Base-by-base conservation (phyloP, 2,888 invertebrate genomes). In the Pimpla rufipes region DNA sequence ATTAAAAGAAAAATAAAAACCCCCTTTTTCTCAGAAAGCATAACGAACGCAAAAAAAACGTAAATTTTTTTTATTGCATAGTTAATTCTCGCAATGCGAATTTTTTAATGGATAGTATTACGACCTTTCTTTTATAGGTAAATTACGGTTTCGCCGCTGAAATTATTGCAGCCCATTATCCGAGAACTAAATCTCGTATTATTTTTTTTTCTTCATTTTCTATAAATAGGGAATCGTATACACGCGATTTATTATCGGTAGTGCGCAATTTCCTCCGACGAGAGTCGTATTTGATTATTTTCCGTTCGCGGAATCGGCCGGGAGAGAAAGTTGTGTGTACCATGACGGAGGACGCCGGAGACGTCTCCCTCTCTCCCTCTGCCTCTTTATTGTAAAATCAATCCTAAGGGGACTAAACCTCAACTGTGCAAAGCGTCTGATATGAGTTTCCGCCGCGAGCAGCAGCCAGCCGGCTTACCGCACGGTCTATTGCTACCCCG, bases 391-490 rank as follows among this genome's bases (percentile, higher is more conserved):
- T 40, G n/a, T 40, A 40, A 62, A 62, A 62, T 62, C 16, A 18
- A 40, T 18, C 18, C 40, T 6, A 40, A 62, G 1, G 40, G 29
- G 18, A 62, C 5, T 40, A 62, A 62, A 62, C 16, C 62, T 62
- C 57, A 59, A 59, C 57, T n/a, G 35, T 59, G 35, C 57, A 59
- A 59, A 16, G 35, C n/a, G 57, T 59, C 57, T 35, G 57, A 59
- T 59, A 59, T 59, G 35, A 59, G 57, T 59, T 62, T 37, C 37
- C 59, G 10, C 37, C 37, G 16, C 4, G 59, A 62, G 37, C 16
- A 16, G n/a, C 13, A 35, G 29, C 16, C 42, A 8, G 42, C 42
- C 3, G 42, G n/a, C n/a, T n/a, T n/a, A n/a, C 13, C 3, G 42
- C 5, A 35, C 37, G 7, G 7, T 16, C 10, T 10, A 35, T 10